Evolutionary conservation across 2,888 invertebrate genomes (phyloP).

Genomic region (Platycheirus albimanus): DNA sequence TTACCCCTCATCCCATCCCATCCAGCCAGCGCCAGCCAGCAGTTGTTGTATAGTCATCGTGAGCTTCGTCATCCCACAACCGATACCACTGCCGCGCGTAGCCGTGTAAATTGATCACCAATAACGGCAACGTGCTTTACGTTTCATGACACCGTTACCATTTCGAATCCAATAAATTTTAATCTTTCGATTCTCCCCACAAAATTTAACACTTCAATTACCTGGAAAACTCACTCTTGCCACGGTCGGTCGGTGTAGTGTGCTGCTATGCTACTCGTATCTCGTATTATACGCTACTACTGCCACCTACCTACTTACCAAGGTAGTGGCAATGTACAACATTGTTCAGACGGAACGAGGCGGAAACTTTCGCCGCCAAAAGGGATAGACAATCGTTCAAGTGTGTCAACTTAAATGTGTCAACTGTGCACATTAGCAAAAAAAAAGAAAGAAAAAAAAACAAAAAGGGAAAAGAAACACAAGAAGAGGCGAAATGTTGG

Average conservation of each 20-base stretch:
- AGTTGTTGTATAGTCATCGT: too few relatives aligned
- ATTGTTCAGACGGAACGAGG: conserved; percentile 65
- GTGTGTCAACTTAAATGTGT: conserved; percentile 74
- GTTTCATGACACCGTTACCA: conserved; percentile 71
- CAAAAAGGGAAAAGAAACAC: conserved; percentile 1
- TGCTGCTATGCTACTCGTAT: too few relatives aligned
- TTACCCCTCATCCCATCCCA: neutral
- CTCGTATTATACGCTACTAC: neutral
- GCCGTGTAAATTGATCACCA: conserved; percentile 73
- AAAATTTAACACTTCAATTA: conserved; percentile 74
- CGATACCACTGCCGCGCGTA: conserved; percentile 11
- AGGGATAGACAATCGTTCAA: conserved; percentile 70
- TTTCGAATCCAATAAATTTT: conserved; percentile 74
- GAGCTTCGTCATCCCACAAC: neutral
- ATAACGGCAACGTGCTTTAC: conserved; percentile 68
- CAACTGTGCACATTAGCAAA: conserved; percentile 60
- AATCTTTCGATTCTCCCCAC: conserved; percentile 74
- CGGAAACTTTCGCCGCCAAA: conserved; percentile 55
- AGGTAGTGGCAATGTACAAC: conserved; percentile 57
- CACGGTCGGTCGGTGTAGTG: conserved; percentile 6
- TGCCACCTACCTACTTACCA: conserved; percentile 35
- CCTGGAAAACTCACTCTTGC: conserved; percentile 65
- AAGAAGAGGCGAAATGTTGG: neutral
- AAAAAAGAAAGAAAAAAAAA: conserved; percentile 8
- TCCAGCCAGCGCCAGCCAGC: too few relatives aligned